phyloP scores from a whole-genome alignment of 2,888 invertebrate species.

The Tinea pellionella region DNA sequence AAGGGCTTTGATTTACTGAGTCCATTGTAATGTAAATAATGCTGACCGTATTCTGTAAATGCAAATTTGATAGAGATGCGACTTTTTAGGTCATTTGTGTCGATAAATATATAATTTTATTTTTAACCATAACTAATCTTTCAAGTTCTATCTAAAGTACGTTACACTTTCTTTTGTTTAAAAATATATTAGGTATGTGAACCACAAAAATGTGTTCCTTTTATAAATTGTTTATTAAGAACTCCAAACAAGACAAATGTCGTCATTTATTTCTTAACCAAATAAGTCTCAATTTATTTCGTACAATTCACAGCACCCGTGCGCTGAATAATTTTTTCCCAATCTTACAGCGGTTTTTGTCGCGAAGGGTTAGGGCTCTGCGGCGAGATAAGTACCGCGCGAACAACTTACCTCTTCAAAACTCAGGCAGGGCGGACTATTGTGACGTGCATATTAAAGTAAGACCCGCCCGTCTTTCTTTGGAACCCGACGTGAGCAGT shows the following conservation, averaged over 20 bases:
- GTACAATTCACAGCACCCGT: constrained; percentile 26
- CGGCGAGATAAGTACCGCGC: constrained; percentile 57
- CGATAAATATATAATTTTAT: background rate
- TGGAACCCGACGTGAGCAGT: constrained; percentile 21
- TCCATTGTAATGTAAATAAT: background rate
- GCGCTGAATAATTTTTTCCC: constrained; percentile 38
- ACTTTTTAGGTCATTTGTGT: background rate
- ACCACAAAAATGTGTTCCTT: too few species aligned
- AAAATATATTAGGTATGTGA: too few species aligned
- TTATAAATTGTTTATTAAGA: too few species aligned
- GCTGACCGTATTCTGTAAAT: background rate
- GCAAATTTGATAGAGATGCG: background rate
- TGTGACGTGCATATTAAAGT: constrained; percentile 63
- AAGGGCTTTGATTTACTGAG: background rate
- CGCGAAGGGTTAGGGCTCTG: constrained; percentile 41
- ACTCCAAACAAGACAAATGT: background rate
- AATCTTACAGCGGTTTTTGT: constrained; percentile 12
- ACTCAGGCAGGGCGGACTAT: constrained; percentile 46
- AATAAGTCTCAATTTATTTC: constrained; percentile 9
- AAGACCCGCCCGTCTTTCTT: constrained; percentile 35
- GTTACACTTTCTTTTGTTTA: background rate
- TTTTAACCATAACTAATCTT: background rate
- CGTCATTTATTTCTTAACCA: constrained; percentile 1
- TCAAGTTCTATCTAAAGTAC: background rate
- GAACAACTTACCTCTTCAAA: constrained; percentile 52